Percentiles rank a stretch among this genome's conserved stretches.
Conservation (phyloP, 2,797 vertebrate species). For the Perodicticus potto region DNA sequence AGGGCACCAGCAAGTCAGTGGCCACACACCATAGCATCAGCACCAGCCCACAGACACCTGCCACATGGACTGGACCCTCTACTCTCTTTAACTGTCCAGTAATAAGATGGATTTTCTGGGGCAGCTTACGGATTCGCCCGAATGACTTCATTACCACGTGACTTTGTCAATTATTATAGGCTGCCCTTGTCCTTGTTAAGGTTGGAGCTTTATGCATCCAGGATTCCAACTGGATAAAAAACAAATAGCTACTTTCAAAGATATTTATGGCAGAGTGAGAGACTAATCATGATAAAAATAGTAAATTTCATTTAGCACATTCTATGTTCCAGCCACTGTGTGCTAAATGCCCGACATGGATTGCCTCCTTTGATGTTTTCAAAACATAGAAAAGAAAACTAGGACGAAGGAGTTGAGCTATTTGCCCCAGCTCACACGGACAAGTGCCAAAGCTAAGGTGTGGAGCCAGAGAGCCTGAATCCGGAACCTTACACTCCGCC, state of each 20-base stretch:
- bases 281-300: conserved; percentile 9
- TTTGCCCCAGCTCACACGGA: neutral
- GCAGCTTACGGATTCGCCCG: neutral
- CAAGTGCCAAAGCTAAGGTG: neutral
- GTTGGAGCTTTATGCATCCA: neutral
- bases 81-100: neutral
- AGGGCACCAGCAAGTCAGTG: neutral
- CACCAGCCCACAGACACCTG: neutral
- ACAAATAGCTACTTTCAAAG: neutral
- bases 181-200: neutral
- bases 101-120: neutral
- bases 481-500: no score
- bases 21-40: neutral
- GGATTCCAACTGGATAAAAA: neutral
- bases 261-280: neutral
- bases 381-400: conserved; percentile 5
- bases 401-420: neutral
- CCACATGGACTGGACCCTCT: neutral
- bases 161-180: neutral
- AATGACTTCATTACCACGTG: neutral
- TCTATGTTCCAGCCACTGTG: neutral
- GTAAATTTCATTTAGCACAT: neutral
- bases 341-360: neutral
- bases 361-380: conserved; percentile 11
- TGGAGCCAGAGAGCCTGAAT: neutral